Evolutionary conservation across 2,113 vertebrate genomes (phyloP), one percentile per base, ranked within the genome.

Genomic region (Mionectes macconnelli): DNA sequence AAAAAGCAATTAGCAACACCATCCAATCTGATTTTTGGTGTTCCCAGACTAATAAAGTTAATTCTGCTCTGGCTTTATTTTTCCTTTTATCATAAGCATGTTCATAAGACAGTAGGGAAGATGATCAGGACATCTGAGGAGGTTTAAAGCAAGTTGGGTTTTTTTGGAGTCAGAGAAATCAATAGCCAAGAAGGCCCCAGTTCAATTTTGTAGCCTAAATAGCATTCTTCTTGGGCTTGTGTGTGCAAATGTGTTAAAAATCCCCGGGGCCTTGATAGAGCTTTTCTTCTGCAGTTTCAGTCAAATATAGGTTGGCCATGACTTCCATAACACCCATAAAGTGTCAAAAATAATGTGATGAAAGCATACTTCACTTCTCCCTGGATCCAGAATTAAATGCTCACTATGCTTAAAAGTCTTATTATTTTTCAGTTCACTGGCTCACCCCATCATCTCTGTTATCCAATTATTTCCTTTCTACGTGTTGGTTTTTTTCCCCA

Each of bases 361-460:
- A 93, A 96, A 93, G 68, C 40, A 75, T 22, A 68, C 4, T 90
- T 90, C 59, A 57, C 78, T 92, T 86, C 55, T 67, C 68, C 40
- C 88, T 69, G 47, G 56, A 72, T 89, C 53, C 66, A 87, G 84
- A 92, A 88, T 92, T 86, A 90, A 86, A 91, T 30, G 72, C 49
- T 92, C 60, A 57, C 44, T 33, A 17, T 55, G 50, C 64, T 86
- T 92, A 86, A 62, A 92, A 72, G 59, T 81, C 35, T 40, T 69
- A 60, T 3, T 82, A 66, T 73, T 89, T 87, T 93, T 88, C 77
- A 89, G 60, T 86, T 93, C 60, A 84, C 18, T 94, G 90, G 40
- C 33, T 93, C 30, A 79, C 70, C 57, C n/a, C 37, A 33, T 82
- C 57, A 69, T 73, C 56, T 76, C 35, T 84, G 28, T 82, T 75